A percentile compares a stretch with the other conserved stretches of the same genome.
These are phyloP conservation scores for Drosophila saltans DNA, from an alignment of 1,140 invertebrate genomes.

Conservation along the genomic window DNA sequence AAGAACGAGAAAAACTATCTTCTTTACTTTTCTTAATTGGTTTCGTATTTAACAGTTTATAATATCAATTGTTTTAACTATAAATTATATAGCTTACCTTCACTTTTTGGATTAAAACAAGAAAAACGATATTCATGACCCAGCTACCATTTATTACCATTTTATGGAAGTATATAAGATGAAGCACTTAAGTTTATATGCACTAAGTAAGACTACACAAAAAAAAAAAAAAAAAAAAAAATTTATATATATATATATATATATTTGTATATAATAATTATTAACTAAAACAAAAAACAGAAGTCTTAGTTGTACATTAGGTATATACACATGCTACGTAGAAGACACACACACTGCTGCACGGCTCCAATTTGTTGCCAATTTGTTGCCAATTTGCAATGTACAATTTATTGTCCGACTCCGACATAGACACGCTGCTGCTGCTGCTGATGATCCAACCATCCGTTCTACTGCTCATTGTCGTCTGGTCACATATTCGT, in stretches of 20 bases:
- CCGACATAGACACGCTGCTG: constrained; percentile 1
- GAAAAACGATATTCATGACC: constrained; percentile 2
- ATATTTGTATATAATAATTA: not conserved
- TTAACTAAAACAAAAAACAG: constrained; percentile 5
- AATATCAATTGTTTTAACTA: too few relatives aligned
- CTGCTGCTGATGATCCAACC: not conserved
- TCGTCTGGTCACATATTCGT: constrained; percentile 21
- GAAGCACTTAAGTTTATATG: constrained; percentile 21
- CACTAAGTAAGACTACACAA: constrained; percentile 19
- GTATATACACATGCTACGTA: constrained; percentile 19
- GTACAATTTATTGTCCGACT: constrained; percentile 25
- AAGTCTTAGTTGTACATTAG: constrained; percentile 20
- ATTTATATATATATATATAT: not conserved
- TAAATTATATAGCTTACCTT: too few relatives aligned
- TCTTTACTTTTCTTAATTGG: too few relatives aligned
- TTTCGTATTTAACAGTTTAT: too few relatives aligned
- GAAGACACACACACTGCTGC: constrained; percentile 14
- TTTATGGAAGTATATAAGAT: constrained; percentile 31
- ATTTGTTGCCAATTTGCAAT: not conserved
- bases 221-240: constrained; percentile 8
- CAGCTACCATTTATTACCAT: constrained; percentile 29
- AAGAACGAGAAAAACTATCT: too few relatives aligned
- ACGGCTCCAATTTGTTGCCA: not conserved
- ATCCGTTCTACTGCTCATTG: constrained; percentile 1
- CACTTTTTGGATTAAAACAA: too few relatives aligned